Evolutionary conservation across 1,140 invertebrate species (phyloP).

Genomic region (Drosophila bocki): DNA sequence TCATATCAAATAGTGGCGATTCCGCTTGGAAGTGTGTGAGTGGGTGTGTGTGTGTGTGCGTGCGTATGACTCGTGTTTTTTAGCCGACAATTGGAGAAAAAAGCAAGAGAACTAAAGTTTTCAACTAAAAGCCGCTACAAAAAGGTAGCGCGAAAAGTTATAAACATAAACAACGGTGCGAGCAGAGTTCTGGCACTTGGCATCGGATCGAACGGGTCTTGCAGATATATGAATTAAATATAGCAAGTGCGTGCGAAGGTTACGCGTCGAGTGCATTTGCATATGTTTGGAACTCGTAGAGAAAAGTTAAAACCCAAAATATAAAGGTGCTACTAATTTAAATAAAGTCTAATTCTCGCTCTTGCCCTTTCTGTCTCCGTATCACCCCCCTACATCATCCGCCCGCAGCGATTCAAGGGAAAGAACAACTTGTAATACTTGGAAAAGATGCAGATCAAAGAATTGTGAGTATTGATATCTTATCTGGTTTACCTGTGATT

Average conservation of each 20-base stretch:
- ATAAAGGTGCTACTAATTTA: constrained; percentile 50
- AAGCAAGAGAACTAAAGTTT: constrained; percentile 25
- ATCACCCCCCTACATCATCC: constrained; percentile 7
- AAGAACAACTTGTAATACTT: constrained; percentile 47
- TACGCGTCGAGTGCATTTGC: constrained; percentile 39
- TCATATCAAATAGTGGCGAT: constrained; percentile 7
- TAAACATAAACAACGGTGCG: constrained; percentile 16
- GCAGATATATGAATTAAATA: constrained; percentile 47
- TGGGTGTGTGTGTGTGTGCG: constrained; percentile 34
- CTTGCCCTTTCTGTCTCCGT: constrained; percentile 6
- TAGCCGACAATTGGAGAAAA: constrained; percentile 66
- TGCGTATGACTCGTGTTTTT: constrained; percentile 73
- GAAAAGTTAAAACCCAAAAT: not conserved
- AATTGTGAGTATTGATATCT: constrained; percentile 66
- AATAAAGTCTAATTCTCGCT: constrained; percentile 37
- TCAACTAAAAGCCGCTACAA: constrained; percentile 22
- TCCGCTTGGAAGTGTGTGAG: constrained; percentile 27
- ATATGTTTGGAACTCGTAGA: constrained; percentile 31
- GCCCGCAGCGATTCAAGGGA: constrained; percentile 49
- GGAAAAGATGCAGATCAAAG: constrained; percentile 77
- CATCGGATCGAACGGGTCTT: constrained; percentile 14
- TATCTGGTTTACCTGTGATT: constrained; percentile 15
- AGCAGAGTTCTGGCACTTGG: constrained; percentile 7
- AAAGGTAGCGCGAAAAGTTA: constrained; percentile 2
- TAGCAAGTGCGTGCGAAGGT: constrained; percentile 53